Base-by-base conservation (phyloP, 1,140 invertebrate species). In the Alviniconcha marisindica region DNA sequence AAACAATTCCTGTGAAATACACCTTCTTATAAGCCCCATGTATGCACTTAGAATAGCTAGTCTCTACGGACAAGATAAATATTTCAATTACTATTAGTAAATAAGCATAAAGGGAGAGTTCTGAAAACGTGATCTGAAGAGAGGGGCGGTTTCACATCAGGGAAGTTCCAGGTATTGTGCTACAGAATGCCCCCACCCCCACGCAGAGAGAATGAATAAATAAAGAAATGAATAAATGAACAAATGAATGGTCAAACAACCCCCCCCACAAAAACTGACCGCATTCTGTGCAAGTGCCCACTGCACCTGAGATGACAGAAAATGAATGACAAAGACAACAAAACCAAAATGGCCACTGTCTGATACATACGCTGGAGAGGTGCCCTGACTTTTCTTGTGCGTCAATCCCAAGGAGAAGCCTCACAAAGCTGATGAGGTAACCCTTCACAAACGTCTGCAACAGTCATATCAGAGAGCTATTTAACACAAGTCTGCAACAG, bases 381-480 rank as follows among this genome's bases (percentile, higher is more conserved):
- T 88, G 87, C 15, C 87, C 87, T 1, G 86, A 88, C 60, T 86
- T 86, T 69, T 88, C 77, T 33, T 84, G 82, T n/a, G 84, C 84
- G 73, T 88, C 87, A 66, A 88, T 87, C 18, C 87, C 87, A 14
- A 88, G 78, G 31, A 88, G 76, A 7, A 88, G 82, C n/a, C 87
- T 77, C 2, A 88, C 83, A 81, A 88, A 88, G 36, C 84, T 84
- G 48, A 88, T 88, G 48, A 88, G 42, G 78, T 88, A 88, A 4
- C 86, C 87, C 56, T 88, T 88, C 12, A 87, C 86, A 83, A 87
- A 88, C 40, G 87, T 88, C 87, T 88, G 85, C 18, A 60, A 76
- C 73, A 74, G 36, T 4, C 7, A 4, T 18, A 44, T 21, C 36
- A 76, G 4, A 48, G 44, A 5, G 18, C 7, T 18, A 48, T 18